Percentiles rank a stretch among this genome's conserved stretches.
These are phyloP conservation scores for Pangasius krempfi DNA, from an alignment of 2,797 vertebrate genomes.

Conservation along the genomic window DNA sequence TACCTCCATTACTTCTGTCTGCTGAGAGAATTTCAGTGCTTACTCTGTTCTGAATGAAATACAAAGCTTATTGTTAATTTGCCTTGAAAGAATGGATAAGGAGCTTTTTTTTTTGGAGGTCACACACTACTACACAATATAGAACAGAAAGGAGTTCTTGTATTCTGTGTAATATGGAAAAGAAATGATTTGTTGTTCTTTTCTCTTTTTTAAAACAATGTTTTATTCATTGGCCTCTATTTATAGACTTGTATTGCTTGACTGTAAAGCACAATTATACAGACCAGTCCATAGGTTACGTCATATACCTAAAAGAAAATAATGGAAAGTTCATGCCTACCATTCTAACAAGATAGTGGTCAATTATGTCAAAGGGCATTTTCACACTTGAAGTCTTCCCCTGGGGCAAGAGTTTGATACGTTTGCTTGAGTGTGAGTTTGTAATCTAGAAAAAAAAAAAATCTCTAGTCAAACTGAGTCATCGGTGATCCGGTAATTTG, in stretches of 20 bases:
- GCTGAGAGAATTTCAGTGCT: slow-evolving; percentile 6
- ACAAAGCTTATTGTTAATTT: slow-evolving; percentile 18
- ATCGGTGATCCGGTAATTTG: not conserved
- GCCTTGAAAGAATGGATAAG: slow-evolving; percentile 30
- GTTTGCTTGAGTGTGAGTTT: not conserved
- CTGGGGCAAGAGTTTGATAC: not conserved
- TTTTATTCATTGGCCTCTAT: slow-evolving; percentile 20
- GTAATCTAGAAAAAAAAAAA: not conserved
- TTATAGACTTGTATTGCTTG: slow-evolving; percentile 2
- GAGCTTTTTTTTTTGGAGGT: not conserved
- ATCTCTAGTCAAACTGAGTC: not conserved
- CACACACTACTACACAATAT: not conserved
- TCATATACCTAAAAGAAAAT: not conserved
- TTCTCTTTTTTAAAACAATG: not conserved
- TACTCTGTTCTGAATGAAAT: slow-evolving; percentile 6
- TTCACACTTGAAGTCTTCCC: not conserved
- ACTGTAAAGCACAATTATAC: not conserved
- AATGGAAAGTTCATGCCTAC: not conserved
- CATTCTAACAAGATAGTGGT: not conserved
- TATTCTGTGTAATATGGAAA: not conserved
- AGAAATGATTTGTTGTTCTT: slow-evolving; percentile 23
- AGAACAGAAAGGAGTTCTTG: not conserved
- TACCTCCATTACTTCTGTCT: not conserved
- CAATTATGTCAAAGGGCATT: not conserved
- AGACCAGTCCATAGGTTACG: not conserved